A percentile compares a stretch with the other conserved stretches of the same genome.
Conservation (phyloP, 2,888 invertebrate genomes). For the Listrodromus nycthemerus region DNA sequence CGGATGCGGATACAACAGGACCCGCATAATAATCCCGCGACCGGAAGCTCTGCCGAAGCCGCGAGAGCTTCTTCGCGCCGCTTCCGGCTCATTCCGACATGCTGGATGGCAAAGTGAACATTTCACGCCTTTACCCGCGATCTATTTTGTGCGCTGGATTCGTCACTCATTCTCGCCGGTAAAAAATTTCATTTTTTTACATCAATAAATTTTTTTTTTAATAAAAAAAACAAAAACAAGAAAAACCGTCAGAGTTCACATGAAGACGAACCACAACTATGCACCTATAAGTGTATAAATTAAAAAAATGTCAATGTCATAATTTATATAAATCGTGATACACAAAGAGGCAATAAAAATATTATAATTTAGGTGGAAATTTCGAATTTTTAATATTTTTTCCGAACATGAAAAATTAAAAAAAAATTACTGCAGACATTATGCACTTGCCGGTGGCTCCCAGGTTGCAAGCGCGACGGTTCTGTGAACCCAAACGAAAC, state of each 20-base stretch:
- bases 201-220: too few species aligned
- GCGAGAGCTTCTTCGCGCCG: conserved; percentile 20
- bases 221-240: too few species aligned
- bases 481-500: conserved; percentile 29
- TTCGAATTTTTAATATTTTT: not conserved
- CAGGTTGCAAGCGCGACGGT: not conserved
- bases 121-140: not conserved
- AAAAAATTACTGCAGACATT: not conserved
- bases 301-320: not conserved
- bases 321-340: not conserved
- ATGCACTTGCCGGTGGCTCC: conserved; percentile 19
- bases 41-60: conserved; percentile 74
- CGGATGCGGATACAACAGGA: conserved; percentile 79
- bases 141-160: not conserved
- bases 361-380: not conserved
- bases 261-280: not conserved
- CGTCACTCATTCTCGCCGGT: not conserved
- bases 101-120: not conserved
- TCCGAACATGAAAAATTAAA: not conserved
- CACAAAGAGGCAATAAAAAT: not conserved
- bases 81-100: conserved; percentile 29
- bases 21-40: conserved; percentile 80
- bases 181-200: too few species aligned
- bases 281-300: too few species aligned
- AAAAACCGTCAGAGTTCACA: too few species aligned